phyloP scores from a whole-genome alignment of 53 echinoderm and acorn worm species.

The Hippasteria phrygiana region DNA sequence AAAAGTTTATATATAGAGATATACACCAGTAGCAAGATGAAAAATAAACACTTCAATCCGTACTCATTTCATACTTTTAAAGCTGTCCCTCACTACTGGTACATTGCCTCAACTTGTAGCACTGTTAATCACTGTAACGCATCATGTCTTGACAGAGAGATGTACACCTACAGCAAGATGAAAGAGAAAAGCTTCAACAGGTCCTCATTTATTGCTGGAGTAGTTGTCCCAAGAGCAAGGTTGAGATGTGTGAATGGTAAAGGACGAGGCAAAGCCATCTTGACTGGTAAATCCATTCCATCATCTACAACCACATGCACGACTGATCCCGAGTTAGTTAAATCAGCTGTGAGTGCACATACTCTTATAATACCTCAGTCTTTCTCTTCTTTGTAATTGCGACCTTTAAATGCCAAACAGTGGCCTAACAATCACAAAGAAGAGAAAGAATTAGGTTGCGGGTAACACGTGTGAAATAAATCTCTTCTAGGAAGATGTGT shows the following conservation, averaged over 20 bases:
- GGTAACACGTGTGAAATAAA: too few species aligned
- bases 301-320: background rate
- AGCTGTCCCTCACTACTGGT: too few species aligned
- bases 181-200: conserved; percentile 36
- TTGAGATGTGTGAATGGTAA: conserved; percentile 40
- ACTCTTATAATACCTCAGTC: background rate
- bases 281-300: background rate
- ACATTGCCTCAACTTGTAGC: background rate
- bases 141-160: conserved; percentile 57
- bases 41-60: too few species aligned
- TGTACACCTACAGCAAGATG: conserved; percentile 79
- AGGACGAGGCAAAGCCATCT: background rate
- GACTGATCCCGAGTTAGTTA: background rate
- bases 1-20: too few species aligned
- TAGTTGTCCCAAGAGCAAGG: conserved; percentile 48
- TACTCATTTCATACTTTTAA: too few species aligned
- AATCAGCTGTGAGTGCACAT: conserved; percentile 25
- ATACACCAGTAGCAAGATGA: too few species aligned
- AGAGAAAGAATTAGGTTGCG: too few species aligned
- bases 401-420: too few species aligned
- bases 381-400: too few species aligned
- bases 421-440: too few species aligned
- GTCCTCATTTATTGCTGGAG: conserved; percentile 1
- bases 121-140: background rate
- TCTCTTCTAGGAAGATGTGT: too few species aligned